These are phyloP conservation scores for Drosophila triauraria DNA, from an alignment of 1,140 invertebrate genomes.

Conservation along the genomic window DNA sequence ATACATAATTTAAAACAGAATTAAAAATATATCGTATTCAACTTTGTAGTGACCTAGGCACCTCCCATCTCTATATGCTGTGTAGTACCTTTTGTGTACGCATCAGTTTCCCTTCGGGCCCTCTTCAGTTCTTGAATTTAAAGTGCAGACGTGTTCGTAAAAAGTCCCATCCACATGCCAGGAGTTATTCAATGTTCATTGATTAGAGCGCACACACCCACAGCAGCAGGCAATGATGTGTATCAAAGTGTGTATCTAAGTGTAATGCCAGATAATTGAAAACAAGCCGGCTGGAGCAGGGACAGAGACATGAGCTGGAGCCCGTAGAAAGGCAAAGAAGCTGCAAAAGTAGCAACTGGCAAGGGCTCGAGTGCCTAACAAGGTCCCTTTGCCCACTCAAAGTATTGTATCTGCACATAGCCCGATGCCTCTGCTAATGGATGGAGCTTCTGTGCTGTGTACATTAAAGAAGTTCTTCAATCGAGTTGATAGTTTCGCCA, in stretches of 20 bases:
- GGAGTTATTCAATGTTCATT: conserved; percentile 70
- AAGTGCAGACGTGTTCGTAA: conserved; percentile 51
- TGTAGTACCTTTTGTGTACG: conserved; percentile 2
- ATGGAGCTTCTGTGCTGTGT: conserved; percentile 25
- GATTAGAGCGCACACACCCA: conserved; percentile 48
- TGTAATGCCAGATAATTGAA: conserved; percentile 68
- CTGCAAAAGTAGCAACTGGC: conserved; percentile 37
- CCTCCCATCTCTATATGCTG: conserved; percentile 1
- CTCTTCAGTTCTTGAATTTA: conserved; percentile 19
- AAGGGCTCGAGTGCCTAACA: conserved; percentile 22
- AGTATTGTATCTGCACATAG: conserved; percentile 9
- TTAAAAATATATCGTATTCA: not conserved
- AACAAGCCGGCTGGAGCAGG: conserved; percentile 43
- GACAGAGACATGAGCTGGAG: not conserved
- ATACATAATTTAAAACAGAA: not conserved
- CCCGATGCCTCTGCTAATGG: conserved; percentile 28
- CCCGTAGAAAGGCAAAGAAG: conserved; percentile 40
- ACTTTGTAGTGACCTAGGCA: no score
- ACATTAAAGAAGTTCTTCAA: conserved; percentile 44
- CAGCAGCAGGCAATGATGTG: conserved; percentile 19
- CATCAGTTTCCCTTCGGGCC: not conserved
- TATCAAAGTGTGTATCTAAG: conserved; percentile 41
- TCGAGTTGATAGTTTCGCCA: conserved; percentile 42
- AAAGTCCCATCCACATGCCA: conserved; percentile 39
- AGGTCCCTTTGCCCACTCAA: conserved; percentile 5